Evolutionary conservation across 2,888 invertebrate species (phyloP), one percentile per base, ranked within the genome.

Genomic region (Cistogaster globosa): DNA sequence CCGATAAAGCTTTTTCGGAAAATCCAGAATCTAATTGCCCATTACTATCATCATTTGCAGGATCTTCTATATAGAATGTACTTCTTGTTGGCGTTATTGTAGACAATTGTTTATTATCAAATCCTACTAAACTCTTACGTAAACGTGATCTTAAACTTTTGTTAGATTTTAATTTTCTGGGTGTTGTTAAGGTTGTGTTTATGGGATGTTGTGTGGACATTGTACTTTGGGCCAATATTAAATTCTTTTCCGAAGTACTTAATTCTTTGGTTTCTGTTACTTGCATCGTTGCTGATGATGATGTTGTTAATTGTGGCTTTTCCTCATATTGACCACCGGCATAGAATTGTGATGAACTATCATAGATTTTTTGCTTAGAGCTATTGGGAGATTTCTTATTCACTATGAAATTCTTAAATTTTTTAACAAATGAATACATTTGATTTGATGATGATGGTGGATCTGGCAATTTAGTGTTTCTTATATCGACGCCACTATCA

Each of bases 61-160:
- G 94, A 87, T 95, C 95, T 67, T 95, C 95, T 88, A 96, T 91
- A 89, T 96, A 96, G 91, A 96, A 96, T 0, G 95, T 96, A 67
- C 96, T 96, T 86, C 95, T 94, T 0, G 95, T 94, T 62, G 94
- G 93, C 88, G 94, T 93, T 76, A 94, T 88, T 11, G 86, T 71
- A 2, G 94, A 93, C 86, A 90, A 87, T 57, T 91, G 91, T 65
- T 92, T 91, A 74, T 84, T 89, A 63, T 92, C 92, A 42, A 89
- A 89, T 53, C 94, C 94, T 86, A 89, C 86, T 20, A 95, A 90
- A 14, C 95, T 91, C 81, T 92, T 93, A 63, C 95, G 93, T 88
- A 96, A 94, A 84, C 95, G 94, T 0, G 95, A 94, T 88, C 95
- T 95, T 88, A 95, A 94, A 90, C 93, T 91, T 90, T 93, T 92